phyloP scores from a whole-genome alignment of 2,113 vertebrate genomes.

The Orientallactaga bullata region DNA sequence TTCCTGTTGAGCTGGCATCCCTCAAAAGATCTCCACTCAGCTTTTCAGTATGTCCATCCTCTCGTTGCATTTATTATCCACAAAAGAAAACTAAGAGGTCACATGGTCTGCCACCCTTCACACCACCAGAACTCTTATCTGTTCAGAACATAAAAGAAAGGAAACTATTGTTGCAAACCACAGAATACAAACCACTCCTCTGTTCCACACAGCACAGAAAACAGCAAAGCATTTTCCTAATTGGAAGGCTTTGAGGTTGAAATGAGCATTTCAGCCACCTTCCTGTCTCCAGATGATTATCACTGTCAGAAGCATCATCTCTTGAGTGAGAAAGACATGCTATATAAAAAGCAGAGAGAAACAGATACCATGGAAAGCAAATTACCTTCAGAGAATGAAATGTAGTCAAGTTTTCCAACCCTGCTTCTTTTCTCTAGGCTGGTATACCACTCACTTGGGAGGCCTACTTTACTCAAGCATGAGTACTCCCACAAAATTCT shows the following conservation, averaged over 20 bases:
- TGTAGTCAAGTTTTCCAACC: neutral
- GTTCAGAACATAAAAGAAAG: conserved; percentile 57
- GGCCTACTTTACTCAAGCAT: neutral
- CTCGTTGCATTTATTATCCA: neutral
- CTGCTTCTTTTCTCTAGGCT: neutral
- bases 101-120: neutral
- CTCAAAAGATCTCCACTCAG: neutral
- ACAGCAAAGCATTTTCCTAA: neutral
- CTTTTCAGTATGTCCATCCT: neutral
- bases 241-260: neutral
- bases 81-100: conserved; percentile 20
- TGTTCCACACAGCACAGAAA: neutral
- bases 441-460: neutral
- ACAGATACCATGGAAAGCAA: neutral
- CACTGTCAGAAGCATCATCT: conserved; percentile 20
- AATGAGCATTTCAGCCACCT: neutral
- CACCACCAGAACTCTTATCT: conserved; percentile 1
- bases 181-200: conserved; percentile 36
- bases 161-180: neutral
- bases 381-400: neutral
- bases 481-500: no score
- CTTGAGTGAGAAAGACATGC: neutral
- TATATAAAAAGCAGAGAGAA: neutral
- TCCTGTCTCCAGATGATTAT: neutral
- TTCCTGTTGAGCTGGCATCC: neutral